Percentiles rank a stretch among this genome's conserved stretches.
These are phyloP conservation scores for Didymodactylos carnosus DNA, from an alignment of 2,888 invertebrate species.

Conservation along the genomic window DNA sequence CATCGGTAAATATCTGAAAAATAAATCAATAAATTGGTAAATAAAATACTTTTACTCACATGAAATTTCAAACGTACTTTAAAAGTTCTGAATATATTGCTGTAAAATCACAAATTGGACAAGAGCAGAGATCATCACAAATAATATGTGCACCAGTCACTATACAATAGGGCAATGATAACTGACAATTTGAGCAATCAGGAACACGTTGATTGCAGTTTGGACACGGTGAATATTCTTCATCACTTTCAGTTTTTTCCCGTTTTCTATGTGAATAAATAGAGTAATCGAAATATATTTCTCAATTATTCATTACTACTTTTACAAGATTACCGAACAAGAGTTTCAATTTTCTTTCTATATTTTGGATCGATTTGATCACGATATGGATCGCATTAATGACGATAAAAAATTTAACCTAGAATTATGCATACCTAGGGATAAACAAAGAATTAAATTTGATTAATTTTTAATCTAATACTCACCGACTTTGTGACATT, in stretches of 20 bases:
- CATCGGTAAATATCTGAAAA: background rate
- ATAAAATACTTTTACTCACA: background rate
- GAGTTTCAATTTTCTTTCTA: slow-evolving; percentile 80
- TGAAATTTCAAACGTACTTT: slow-evolving; percentile 44
- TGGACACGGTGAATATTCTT: slow-evolving; percentile 50
- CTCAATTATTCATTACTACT: background rate
- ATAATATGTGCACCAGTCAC: slow-evolving; percentile 77
- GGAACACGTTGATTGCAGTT: slow-evolving; percentile 56
- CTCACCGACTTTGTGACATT: slow-evolving; percentile 36
- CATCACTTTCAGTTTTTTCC: slow-evolving; percentile 39
- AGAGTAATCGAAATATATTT: no score
- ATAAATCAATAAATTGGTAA: background rate
- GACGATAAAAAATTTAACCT: slow-evolving; percentile 76
- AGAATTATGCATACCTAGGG: slow-evolving; percentile 52
- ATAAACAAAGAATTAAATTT: no score
- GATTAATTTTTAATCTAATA: no score
- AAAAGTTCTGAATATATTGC: slow-evolving; percentile 66
- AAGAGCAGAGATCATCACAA: slow-evolving; percentile 64
- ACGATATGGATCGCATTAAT: slow-evolving; percentile 71
- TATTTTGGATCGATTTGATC: slow-evolving; percentile 75
- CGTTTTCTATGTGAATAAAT: slow-evolving; percentile 25
- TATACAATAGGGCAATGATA: slow-evolving; percentile 74
- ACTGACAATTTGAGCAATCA: slow-evolving; percentile 67
- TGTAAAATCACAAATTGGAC: slow-evolving; percentile 83
- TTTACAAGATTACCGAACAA: slow-evolving; percentile 52